Percentiles rank a stretch among this genome's conserved stretches.
Evolutionary conservation across 1,140 invertebrate species (phyloP).

Genomic region (Ceratosolen solmsi): DNA sequence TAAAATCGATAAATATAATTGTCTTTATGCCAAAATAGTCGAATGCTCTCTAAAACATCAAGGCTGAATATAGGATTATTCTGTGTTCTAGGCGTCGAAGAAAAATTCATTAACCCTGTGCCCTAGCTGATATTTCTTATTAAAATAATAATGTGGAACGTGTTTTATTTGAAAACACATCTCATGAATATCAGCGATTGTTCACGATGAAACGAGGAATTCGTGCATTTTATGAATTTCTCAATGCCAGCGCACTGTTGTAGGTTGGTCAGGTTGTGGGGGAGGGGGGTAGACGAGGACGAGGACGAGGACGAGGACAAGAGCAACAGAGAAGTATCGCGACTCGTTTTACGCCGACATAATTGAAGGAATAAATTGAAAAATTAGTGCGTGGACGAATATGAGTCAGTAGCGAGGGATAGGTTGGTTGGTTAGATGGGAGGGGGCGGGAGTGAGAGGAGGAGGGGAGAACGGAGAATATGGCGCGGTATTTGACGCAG

Average conservation of each 20-base stretch:
- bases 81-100: too few species aligned
- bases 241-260: neutral
- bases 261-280: neutral
- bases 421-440: too few species aligned
- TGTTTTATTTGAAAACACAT: slow-evolving; percentile 45
- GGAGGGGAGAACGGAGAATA: neutral
- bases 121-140: slow-evolving; percentile 37
- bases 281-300: neutral
- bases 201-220: slow-evolving; percentile 22
- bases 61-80: neutral
- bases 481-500: slow-evolving; percentile 26
- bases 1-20: neutral
- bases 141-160: slow-evolving; percentile 42
- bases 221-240: slow-evolving; percentile 42
- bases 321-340: slow-evolving; percentile 21
- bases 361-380: slow-evolving; percentile 54
- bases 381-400: slow-evolving; percentile 48
- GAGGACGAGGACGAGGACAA: neutral
- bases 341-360: slow-evolving; percentile 49
- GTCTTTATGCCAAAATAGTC: neutral
- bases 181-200: slow-evolving; percentile 47
- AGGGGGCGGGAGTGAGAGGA: too few species aligned
- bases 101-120: neutral
- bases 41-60: neutral
- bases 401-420: slow-evolving; percentile 35